A percentile compares a stretch with the other conserved stretches of the same genome.
Conservation (phyloP, 64 coral and sea anemone genomes). For the Anthopleura sola region DNA sequence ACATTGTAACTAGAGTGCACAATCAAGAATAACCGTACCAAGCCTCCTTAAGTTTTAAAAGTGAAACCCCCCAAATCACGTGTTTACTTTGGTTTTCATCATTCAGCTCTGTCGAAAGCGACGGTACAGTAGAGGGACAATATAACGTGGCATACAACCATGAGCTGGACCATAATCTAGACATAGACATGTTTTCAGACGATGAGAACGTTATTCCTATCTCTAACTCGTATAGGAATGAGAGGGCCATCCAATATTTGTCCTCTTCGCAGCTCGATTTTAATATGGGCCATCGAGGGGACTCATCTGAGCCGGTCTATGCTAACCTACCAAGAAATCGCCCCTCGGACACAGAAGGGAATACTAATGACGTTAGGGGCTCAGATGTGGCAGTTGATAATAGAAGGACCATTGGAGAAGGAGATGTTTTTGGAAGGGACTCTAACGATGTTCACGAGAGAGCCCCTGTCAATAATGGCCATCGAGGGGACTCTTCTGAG, state of each 20-base stretch:
- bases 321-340: background rate
- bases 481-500: background rate
- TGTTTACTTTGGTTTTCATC: background rate
- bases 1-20: background rate
- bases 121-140: constrained; percentile 30
- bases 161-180: background rate
- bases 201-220: constrained; percentile 7
- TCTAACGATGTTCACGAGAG: background rate
- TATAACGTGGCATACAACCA: constrained; percentile 34
- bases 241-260: background rate
- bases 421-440: background rate
- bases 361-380: background rate
- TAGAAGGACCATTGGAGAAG: background rate
- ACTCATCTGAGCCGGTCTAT: background rate
- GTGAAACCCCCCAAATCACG: background rate
- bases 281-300: background rate
- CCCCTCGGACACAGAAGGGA: background rate
- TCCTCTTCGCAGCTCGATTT: background rate
- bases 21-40: background rate
- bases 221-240: background rate
- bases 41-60: no score
- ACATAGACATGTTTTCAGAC: background rate
- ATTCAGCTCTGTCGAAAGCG: constrained; percentile 19
- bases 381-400: background rate
- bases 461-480: background rate